These are phyloP conservation scores for Micropoecilia bifurca DNA, from an alignment of 2,797 vertebrate species.

Conservation along the genomic window DNA sequence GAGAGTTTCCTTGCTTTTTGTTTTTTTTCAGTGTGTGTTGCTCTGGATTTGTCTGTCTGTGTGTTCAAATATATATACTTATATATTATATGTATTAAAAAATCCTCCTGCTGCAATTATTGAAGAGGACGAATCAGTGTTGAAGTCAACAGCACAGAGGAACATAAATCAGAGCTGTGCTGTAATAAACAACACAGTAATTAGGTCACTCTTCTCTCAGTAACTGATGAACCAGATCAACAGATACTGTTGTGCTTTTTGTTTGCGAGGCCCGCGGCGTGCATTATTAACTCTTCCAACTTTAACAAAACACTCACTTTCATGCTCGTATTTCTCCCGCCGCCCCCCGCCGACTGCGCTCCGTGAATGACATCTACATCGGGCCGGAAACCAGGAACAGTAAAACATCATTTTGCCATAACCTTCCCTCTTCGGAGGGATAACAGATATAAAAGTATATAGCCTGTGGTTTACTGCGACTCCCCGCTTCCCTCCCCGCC, in stretches of 20 bases:
- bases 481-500: conserved; percentile 73
- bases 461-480: conserved; percentile 93
- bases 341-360: conserved; percentile 78
- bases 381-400: conserved; percentile 83
- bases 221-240: conserved; percentile 57
- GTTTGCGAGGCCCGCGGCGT: conserved; percentile 49
- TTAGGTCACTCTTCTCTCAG: conserved; percentile 68
- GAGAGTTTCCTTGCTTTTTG: conserved; percentile 61
- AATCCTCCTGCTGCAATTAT: conserved; percentile 41
- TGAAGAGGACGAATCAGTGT: conserved; percentile 56
- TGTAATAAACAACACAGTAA: conserved; percentile 74
- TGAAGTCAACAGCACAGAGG: conserved; percentile 67
- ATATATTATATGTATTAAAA: conserved; percentile 16
- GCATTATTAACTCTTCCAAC: conserved; percentile 29
- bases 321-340: conserved; percentile 45
- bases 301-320: conserved; percentile 45
- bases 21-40: conserved; percentile 64
- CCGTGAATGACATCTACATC: conserved; percentile 80
- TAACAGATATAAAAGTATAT: conserved; percentile 99
- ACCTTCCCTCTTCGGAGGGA: conserved; percentile 95
- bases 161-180: conserved; percentile 73
- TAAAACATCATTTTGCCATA: conserved; percentile 94
- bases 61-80: conserved; percentile 21
- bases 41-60: conserved; percentile 61
- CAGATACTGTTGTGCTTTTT: conserved; percentile 53